Conservation (phyloP, 2,113 vertebrate genomes). For the Pipra filicauda region DNA sequence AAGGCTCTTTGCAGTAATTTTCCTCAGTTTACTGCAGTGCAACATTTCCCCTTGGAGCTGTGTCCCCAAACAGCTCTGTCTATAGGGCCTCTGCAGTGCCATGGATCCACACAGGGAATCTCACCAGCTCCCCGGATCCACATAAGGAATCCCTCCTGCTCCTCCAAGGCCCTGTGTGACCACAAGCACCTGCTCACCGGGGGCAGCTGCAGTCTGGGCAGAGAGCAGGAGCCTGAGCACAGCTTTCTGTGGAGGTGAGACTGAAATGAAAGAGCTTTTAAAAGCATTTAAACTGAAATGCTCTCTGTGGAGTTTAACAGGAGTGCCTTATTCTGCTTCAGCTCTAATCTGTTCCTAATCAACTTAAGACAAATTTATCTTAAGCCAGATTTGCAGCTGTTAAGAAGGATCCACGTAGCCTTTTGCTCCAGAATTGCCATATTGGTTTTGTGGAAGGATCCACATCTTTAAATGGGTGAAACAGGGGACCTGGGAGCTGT, state of each 20-base stretch:
- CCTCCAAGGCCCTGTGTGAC: background rate
- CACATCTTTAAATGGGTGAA: accelerated
- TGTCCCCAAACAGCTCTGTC: background rate
- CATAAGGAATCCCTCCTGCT: accelerated
- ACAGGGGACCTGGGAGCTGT: background rate
- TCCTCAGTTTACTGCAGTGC: background rate
- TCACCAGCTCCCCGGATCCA: background rate
- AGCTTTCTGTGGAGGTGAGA: background rate
- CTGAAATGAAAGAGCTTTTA: background rate
- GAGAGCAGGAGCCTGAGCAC: background rate
- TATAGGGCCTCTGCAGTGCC: background rate
- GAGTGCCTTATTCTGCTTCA: background rate
- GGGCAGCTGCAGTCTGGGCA: background rate
- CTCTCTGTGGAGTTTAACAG: background rate
- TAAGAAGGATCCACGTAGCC: background rate
- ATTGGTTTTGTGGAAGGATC: background rate
- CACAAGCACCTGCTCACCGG: accelerated
- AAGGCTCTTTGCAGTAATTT: background rate
- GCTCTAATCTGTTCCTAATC: conserved; percentile 32
- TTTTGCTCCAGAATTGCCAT: background rate
- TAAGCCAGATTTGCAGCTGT: conserved; percentile 32
- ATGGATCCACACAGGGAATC: no score
- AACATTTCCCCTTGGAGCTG: background rate
- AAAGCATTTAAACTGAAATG: background rate
- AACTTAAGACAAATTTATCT: conserved; percentile 28